phyloP scores from a whole-genome alignment of 2,888 invertebrate genomes.

The Acrobasis suavella region DNA sequence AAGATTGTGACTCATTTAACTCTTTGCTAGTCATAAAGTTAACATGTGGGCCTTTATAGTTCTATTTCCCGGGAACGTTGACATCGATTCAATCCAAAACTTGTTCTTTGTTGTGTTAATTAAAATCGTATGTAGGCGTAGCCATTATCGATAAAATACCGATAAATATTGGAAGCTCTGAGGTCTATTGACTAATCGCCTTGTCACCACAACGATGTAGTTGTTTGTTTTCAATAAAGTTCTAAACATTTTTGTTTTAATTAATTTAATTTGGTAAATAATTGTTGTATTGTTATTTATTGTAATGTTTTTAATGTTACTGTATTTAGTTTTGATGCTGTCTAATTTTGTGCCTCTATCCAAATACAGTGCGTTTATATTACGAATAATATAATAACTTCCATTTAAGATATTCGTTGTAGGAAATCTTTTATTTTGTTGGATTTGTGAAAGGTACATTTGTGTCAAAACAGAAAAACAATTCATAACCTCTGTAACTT shows the following conservation, averaged over 20 bases:
- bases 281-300: slow-evolving; percentile 16
- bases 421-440: too few species aligned
- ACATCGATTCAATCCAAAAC: slow-evolving; percentile 66
- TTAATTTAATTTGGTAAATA: slow-evolving; percentile 32
- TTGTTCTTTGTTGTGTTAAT: slow-evolving; percentile 74
- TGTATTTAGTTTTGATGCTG: too few species aligned
- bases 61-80: slow-evolving; percentile 67
- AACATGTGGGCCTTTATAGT: slow-evolving; percentile 64
- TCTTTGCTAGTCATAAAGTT: slow-evolving; percentile 69
- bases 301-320: background rate
- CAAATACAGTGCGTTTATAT: too few species aligned
- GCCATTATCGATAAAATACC: slow-evolving; percentile 75
- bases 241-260: slow-evolving; percentile 51
- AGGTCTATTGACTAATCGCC: slow-evolving; percentile 69
- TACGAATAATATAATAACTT: too few species aligned
- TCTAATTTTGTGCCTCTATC: too few species aligned
- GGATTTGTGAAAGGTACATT: too few species aligned
- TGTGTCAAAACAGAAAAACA: too few species aligned
- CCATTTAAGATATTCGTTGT: too few species aligned
- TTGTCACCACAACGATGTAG: slow-evolving; percentile 66
- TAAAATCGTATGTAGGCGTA: slow-evolving; percentile 76
- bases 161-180: slow-evolving; percentile 61
- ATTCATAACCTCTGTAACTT: too few species aligned
- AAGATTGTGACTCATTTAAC: slow-evolving; percentile 63
- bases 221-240: slow-evolving; percentile 51